phyloP scores from a whole-genome alignment of 2,888 invertebrate genomes.

The Hirtodrosophila alboralis region DNA sequence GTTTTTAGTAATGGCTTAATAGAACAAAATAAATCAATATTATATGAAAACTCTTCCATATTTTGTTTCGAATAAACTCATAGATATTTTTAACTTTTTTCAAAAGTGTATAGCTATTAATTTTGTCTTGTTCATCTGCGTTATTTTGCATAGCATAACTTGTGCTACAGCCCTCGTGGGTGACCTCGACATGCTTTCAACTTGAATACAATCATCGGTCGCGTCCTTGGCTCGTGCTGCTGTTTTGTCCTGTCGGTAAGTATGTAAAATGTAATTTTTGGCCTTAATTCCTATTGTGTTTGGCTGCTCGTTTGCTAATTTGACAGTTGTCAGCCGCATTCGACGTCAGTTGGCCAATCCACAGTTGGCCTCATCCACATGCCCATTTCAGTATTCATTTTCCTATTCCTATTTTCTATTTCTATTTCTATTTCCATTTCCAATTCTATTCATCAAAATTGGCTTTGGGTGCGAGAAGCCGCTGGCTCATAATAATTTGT shows the following conservation, averaged over 20 bases:
- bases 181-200: conserved; percentile 26
- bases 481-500: conserved; percentile 77
- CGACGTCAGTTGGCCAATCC: conserved; percentile 61
- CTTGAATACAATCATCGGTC: conserved; percentile 46
- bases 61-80: no score
- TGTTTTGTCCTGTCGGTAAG: conserved; percentile 35
- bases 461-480: conserved; percentile 71
- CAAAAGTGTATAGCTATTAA: no score
- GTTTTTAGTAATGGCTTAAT: no score
- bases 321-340: conserved; percentile 74
- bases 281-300: conserved; percentile 70
- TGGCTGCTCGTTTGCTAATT: conserved; percentile 69
- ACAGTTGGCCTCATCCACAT: conserved; percentile 7
- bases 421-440: conserved; percentile 27
- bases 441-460: conserved; percentile 73
- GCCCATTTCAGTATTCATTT: not conserved
- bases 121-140: no score
- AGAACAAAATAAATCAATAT: no score
- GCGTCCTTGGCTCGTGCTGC: conserved; percentile 67
- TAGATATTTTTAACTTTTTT: no score
- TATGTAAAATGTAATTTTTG: conserved; percentile 65
- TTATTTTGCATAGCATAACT: no score
- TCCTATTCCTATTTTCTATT: conserved; percentile 15
- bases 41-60: no score
- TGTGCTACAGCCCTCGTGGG: conserved; percentile 29